Evolutionary conservation across 2,888 invertebrate species (phyloP).

Genomic region (Ichneumon xanthorius): DNA sequence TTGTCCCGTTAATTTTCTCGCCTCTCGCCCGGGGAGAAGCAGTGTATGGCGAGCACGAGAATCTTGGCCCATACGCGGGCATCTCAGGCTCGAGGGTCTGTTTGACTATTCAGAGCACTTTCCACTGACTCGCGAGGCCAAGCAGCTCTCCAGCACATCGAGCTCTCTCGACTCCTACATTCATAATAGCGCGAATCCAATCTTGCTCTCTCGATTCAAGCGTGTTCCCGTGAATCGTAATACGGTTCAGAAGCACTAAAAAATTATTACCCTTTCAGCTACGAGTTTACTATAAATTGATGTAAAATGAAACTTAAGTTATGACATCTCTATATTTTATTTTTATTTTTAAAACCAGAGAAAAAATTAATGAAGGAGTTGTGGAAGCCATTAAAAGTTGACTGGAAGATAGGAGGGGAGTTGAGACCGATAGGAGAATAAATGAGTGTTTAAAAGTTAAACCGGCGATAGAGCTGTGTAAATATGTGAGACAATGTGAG

Average conservation of each 20-base stretch:
- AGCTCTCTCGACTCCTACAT: conserved; percentile 21
- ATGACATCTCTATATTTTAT: neutral
- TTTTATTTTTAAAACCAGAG: no score
- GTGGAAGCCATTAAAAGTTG: no score
- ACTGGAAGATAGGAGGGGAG: no score
- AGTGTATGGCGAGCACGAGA: conserved; percentile 19
- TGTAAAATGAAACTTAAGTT: neutral
- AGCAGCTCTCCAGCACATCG: conserved; percentile 50
- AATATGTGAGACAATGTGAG: no score
- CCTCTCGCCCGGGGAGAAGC: neutral
- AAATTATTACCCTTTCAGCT: neutral
- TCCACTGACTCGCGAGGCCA: conserved; percentile 25
- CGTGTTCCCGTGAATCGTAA: conserved; percentile 29
- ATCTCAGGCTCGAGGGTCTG: conserved; percentile 40
- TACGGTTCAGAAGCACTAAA: neutral
- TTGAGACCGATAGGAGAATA: no score
- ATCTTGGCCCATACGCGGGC: neutral
- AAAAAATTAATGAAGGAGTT: no score
- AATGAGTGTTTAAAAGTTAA: no score
- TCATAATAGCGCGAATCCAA: conserved; percentile 31
- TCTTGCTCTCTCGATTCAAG: conserved; percentile 39
- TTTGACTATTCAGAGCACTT: conserved; percentile 62
- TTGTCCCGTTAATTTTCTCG: conserved; percentile 8
- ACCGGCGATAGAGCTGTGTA: no score
- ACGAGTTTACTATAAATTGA: neutral